Conservation (phyloP, 2,113 vertebrate genomes). For the Oryzias melastigma region DNA sequence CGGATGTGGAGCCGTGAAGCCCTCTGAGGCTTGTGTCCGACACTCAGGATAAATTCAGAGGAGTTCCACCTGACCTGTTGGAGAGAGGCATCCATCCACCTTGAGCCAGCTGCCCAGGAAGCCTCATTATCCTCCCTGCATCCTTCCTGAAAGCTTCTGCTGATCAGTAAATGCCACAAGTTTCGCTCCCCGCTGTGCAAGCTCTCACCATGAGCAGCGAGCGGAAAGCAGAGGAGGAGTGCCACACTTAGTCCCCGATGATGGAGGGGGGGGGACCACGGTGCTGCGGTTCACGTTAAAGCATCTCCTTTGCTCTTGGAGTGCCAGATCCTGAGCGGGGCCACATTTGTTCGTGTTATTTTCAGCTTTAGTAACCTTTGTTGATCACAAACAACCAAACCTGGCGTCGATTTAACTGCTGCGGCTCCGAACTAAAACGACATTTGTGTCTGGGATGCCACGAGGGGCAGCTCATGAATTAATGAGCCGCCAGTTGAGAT, state of each 20-base stretch:
- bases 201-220: conserved; percentile 27
- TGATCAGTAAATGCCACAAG: conserved; percentile 66
- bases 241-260: neutral
- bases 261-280: neutral
- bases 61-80: conserved; percentile 5
- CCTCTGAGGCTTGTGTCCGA: conserved; percentile 6
- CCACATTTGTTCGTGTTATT: conserved; percentile 1
- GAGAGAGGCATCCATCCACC: conserved; percentile 33
- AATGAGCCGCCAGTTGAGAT: conserved; percentile 66
- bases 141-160: conserved; percentile 48
- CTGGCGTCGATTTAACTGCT: conserved; percentile 31
- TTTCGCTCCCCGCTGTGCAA: conserved; percentile 43
- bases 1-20: conserved; percentile 5
- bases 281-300: conserved; percentile 9
- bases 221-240: conserved; percentile 6
- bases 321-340: conserved; percentile 9
- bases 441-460: conserved; percentile 42
- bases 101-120: conserved; percentile 41
- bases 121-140: conserved; percentile 59
- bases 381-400: conserved; percentile 15
- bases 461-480: conserved; percentile 61
- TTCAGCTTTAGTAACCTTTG: conserved; percentile 20
- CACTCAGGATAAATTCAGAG: conserved; percentile 15
- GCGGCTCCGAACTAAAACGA: conserved; percentile 38
- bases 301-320: conserved; percentile 20